Conservation (phyloP, 2,888 invertebrate genomes). For the Ditylenchus weischeri region DNA sequence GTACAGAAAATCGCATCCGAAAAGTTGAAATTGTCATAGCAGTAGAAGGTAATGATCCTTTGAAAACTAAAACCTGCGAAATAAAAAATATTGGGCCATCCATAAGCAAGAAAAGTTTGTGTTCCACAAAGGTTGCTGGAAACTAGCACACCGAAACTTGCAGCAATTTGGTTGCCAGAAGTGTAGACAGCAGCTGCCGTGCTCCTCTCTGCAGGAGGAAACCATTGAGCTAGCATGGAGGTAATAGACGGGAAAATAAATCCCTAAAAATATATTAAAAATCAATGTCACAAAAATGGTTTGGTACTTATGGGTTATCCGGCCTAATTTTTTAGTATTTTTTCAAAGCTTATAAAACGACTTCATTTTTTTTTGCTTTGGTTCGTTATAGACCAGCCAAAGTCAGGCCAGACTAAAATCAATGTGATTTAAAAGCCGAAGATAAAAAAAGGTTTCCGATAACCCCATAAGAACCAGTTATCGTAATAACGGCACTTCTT, state of each 20-base stretch:
- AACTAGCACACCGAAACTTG: slow-evolving; percentile 35
- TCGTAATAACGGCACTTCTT: no score
- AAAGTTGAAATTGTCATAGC: no score
- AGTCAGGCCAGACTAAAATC: no score
- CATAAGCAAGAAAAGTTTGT: slow-evolving; percentile 22
- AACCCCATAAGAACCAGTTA: no score
- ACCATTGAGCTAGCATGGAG: slow-evolving; percentile 42
- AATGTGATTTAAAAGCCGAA: no score
- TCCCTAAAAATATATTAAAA: slow-evolving; percentile 39
- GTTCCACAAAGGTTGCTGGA: slow-evolving; percentile 37
- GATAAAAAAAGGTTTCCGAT: no score
- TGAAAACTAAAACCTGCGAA: slow-evolving; percentile 30
- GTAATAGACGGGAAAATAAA: slow-evolving; percentile 40
- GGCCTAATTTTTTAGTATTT: no score
- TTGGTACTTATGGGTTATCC: not conserved
- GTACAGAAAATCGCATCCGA: no score
- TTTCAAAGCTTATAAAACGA: no score
- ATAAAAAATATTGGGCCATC: slow-evolving; percentile 51
- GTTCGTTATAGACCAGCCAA: no score
- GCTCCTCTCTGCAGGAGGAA: slow-evolving; percentile 42
- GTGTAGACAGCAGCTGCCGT: slow-evolving; percentile 48
- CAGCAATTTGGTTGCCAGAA: slow-evolving; percentile 45
- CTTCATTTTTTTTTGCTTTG: no score
- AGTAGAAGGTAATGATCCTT: slow-evolving; percentile 8
- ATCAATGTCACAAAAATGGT: no score